A percentile compares a stretch with the other conserved stretches of the same genome.
phyloP scores from a whole-genome alignment of 1,140 invertebrate genomes.

The Diprion similis region DNA sequence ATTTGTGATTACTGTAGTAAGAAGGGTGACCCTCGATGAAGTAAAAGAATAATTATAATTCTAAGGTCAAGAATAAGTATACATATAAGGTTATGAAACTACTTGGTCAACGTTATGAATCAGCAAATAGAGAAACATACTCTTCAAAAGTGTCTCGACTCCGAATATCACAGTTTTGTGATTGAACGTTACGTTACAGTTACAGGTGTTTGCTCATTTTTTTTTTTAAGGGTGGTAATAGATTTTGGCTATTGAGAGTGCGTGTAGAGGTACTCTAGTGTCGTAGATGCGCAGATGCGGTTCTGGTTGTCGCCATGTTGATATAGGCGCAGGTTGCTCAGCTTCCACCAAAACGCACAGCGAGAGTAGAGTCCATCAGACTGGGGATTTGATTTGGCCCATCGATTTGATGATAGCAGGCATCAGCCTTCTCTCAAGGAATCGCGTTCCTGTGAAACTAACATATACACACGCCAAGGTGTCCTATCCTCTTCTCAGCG shows the following conservation, averaged over 20 bases:
- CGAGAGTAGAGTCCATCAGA: slow-evolving; percentile 37
- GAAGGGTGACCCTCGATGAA: background rate
- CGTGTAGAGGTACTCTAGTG: slow-evolving; percentile 57
- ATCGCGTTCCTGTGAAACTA: slow-evolving; percentile 62
- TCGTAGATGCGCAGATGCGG: slow-evolving; percentile 47
- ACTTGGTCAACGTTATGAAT: too few relatives aligned
- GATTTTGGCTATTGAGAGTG: slow-evolving; percentile 53
- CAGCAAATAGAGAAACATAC: background rate
- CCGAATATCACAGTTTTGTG: slow-evolving; percentile 34
- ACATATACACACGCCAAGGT: slow-evolving; percentile 62
- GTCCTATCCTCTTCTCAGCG: slow-evolving; percentile 35
- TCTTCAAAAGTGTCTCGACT: slow-evolving; percentile 30
- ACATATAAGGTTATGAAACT: too few relatives aligned
- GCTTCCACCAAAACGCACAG: slow-evolving; percentile 39
- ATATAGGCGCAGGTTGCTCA: slow-evolving; percentile 37
- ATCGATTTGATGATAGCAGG: slow-evolving; percentile 46
- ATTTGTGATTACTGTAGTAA: too few relatives aligned
- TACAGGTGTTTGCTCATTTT: slow-evolving; percentile 11
- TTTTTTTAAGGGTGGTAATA: slow-evolving; percentile 34
- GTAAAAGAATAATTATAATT: background rate
- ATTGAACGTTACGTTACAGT: slow-evolving; percentile 33
- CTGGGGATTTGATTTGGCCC: slow-evolving; percentile 40
- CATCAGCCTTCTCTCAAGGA: slow-evolving; percentile 52
- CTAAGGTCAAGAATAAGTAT: background rate
- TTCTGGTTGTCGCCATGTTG: slow-evolving; percentile 39